Percentiles rank a stretch among this genome's conserved stretches.
These are phyloP conservation scores for Acleris sparsana DNA, from an alignment of 2,888 invertebrate species.

Conservation along the genomic window DNA sequence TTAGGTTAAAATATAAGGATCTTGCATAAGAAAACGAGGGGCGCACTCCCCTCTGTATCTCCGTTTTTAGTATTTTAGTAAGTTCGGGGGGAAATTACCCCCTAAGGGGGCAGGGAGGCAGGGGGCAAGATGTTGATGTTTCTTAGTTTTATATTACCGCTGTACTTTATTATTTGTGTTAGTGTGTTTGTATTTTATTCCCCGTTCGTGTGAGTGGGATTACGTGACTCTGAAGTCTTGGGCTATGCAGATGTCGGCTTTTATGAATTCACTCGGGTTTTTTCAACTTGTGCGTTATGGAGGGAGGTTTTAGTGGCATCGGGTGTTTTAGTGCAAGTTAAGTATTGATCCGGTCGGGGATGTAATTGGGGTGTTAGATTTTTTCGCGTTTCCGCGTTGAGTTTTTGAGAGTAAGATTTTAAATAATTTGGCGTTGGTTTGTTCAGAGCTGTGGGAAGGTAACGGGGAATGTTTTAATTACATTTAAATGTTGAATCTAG, in stretches of 20 bases:
- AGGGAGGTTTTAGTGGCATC: constrained; percentile 28
- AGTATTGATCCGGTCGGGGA: constrained; percentile 29
- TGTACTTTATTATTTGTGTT: constrained; percentile 82
- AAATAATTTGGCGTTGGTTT: neutral
- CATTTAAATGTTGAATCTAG: too few relatives aligned
- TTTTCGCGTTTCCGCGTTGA: neutral
- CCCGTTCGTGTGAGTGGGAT: constrained; percentile 49
- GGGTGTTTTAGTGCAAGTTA: constrained; percentile 31
- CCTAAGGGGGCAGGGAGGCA: constrained; percentile 51
- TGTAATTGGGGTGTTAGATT: constrained; percentile 20
- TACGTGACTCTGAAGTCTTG: constrained; percentile 50
- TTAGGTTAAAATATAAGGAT: constrained; percentile 64
- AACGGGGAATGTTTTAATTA: too few relatives aligned
- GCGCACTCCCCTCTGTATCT: constrained; percentile 72
- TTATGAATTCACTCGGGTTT: constrained; percentile 52
- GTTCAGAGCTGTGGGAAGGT: neutral
- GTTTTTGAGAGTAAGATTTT: neutral
- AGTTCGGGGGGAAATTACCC: constrained; percentile 81
- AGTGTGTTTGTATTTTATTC: constrained; percentile 62
- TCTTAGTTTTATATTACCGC: constrained; percentile 84
- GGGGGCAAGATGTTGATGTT: constrained; percentile 82
- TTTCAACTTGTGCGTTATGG: constrained; percentile 40
- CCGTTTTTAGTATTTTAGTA: constrained; percentile 84
- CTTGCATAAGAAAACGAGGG: constrained; percentile 82
- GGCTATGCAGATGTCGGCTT: constrained; percentile 75